Evolutionary conservation across 2,888 invertebrate genomes (phyloP).

Genomic region (Synanthedon andrenaeformis): DNA sequence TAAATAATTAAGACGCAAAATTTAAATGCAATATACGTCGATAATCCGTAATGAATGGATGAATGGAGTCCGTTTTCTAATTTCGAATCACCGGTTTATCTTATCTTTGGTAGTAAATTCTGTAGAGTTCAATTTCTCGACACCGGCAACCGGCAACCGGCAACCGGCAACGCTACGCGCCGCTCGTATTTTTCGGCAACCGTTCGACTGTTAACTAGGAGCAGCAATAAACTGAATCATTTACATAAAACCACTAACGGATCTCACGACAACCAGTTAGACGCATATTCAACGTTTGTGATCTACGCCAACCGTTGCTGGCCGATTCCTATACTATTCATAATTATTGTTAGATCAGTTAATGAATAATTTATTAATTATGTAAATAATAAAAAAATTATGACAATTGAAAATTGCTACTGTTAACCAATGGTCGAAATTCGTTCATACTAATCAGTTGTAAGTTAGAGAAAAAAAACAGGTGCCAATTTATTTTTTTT

Average conservation of each 20-base stretch:
- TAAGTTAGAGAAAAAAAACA: no score
- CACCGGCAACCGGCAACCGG: constrained; percentile 8
- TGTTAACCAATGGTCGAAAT: no score
- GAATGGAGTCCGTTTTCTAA: constrained; percentile 48
- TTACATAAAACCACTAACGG: constrained; percentile 69
- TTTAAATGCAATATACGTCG: background rate
- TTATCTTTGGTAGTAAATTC: constrained; percentile 1
- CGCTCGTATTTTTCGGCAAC: constrained; percentile 26
- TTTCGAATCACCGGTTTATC: constrained; percentile 25
- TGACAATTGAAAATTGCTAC: no score
- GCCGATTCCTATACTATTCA: no score
- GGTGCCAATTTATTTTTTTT: no score
- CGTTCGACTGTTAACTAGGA: constrained; percentile 59
- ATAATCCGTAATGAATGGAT: constrained; percentile 30
- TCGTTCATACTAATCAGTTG: no score
- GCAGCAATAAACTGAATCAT: constrained; percentile 59
- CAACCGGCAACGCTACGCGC: constrained; percentile 13
- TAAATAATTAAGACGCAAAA: constrained; percentile 2
- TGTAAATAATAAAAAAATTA: no score
- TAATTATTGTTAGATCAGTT: no score
- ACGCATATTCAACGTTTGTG: constrained; percentile 57
- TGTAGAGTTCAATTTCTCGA: constrained; percentile 17
- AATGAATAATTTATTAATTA: no score
- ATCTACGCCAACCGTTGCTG: constrained; percentile 32
- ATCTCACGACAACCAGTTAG: constrained; percentile 62